Conservation (phyloP, 2,888 invertebrate genomes). For the Leptopilina myrica region DNA sequence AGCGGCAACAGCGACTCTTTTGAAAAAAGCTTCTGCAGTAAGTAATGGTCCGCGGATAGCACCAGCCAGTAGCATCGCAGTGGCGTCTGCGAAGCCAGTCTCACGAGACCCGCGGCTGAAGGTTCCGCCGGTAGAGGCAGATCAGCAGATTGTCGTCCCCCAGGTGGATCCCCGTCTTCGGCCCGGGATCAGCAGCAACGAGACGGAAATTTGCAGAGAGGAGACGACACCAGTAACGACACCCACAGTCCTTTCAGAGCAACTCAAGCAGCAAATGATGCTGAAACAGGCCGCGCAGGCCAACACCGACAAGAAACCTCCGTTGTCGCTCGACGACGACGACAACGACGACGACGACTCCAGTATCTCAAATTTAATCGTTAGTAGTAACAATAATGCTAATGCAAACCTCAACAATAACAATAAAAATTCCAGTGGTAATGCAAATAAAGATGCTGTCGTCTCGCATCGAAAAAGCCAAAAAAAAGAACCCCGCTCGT, state of each 20-base stretch:
- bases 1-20: slow-evolving; percentile 67
- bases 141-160: background rate
- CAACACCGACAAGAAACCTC: slow-evolving; percentile 69
- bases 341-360: slow-evolving; percentile 65
- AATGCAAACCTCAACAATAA: slow-evolving; percentile 68
- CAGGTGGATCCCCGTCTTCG: slow-evolving; percentile 67
- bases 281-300: slow-evolving; percentile 69
- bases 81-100: slow-evolving; percentile 77
- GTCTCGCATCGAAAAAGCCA: slow-evolving; percentile 73
- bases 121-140: slow-evolving; percentile 46
- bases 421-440: slow-evolving; percentile 72
- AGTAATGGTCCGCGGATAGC: slow-evolving; percentile 78
- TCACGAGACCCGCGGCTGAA: slow-evolving; percentile 74
- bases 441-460: slow-evolving; percentile 72
- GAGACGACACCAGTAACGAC: slow-evolving; percentile 40
- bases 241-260: slow-evolving; percentile 70
- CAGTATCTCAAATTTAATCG: slow-evolving; percentile 65
- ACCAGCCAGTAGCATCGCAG: slow-evolving; percentile 78
- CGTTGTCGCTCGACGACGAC: slow-evolving; percentile 66
- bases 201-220: slow-evolving; percentile 41
- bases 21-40: slow-evolving; percentile 65
- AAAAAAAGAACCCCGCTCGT: slow-evolving; percentile 74
- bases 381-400: slow-evolving; percentile 72
- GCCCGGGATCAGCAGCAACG: slow-evolving; percentile 49
- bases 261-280: slow-evolving; percentile 72